phyloP scores from a whole-genome alignment of 2,797 vertebrate species.

The Nannoperca obscura region DNA sequence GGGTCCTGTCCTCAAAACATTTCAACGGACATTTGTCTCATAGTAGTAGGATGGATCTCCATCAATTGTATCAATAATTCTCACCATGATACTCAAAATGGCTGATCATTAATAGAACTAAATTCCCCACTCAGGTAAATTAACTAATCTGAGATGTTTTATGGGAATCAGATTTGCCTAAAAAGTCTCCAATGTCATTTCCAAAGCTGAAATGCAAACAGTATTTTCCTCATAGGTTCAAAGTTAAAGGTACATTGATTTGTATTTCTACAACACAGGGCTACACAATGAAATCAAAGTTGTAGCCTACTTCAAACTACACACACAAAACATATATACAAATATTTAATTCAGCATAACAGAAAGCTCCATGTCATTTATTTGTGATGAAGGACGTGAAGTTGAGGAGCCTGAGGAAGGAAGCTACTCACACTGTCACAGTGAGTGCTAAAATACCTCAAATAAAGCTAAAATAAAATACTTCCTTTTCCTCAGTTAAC shows the following conservation, averaged over 20 bases:
- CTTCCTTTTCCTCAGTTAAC: too few species aligned
- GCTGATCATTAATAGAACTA: neutral
- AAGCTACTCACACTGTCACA: neutral
- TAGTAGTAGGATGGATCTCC: neutral
- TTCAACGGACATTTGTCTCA: neutral
- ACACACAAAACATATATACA: too few species aligned
- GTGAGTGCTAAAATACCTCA: neutral
- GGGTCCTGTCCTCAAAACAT: neutral
- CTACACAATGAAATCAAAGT: too few species aligned
- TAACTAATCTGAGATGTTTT: neutral
- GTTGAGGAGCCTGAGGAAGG: too few species aligned
- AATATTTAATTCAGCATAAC: too few species aligned
- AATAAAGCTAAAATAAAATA: too few species aligned
- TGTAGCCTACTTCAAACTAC: too few species aligned
- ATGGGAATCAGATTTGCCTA: neutral
- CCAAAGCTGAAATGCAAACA: neutral
- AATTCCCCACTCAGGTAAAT: neutral
- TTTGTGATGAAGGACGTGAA: too few species aligned
- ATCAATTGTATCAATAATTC: neutral
- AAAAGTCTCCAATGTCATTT: neutral
- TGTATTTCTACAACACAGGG: too few species aligned
- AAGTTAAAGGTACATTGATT: neutral
- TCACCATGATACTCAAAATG: slow-evolving; percentile 16
- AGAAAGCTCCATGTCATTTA: too few species aligned
- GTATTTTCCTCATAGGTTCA: neutral